phyloP scores from a whole-genome alignment of 2,888 invertebrate species.

The Agrotis segetum region DNA sequence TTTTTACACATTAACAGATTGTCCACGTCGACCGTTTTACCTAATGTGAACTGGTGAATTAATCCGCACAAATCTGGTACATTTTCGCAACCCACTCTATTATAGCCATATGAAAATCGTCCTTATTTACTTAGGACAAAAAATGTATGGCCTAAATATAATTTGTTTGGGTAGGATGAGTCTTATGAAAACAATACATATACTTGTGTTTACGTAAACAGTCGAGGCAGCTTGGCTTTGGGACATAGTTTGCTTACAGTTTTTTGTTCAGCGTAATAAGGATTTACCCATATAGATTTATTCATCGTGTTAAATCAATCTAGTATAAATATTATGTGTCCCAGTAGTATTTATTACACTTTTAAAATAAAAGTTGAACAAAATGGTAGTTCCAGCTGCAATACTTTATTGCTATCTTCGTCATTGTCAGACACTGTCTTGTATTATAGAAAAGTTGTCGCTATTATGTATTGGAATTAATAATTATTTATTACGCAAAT shows the following conservation, averaged over 20 bases:
- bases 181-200: slow-evolving; percentile 35
- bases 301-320: no score
- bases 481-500: neutral
- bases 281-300: neutral
- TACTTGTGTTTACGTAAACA: slow-evolving; percentile 19
- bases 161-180: slow-evolving; percentile 55
- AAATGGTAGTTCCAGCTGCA: no score
- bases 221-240: slow-evolving; percentile 13
- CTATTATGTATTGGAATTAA: neutral
- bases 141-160: slow-evolving; percentile 55
- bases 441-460: no score
- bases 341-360: no score
- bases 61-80: slow-evolving; percentile 50
- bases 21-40: slow-evolving; percentile 18
- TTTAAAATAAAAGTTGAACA: no score
- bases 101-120: slow-evolving; percentile 41
- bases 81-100: slow-evolving; percentile 43
- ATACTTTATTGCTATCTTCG: no score
- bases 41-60: slow-evolving; percentile 47
- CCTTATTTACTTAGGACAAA: slow-evolving; percentile 61
- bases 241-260: neutral
- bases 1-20: slow-evolving; percentile 56
- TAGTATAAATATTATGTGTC: no score
- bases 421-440: no score
- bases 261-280: slow-evolving; percentile 5